A percentile compares a stretch with the other conserved stretches of the same genome.
phyloP scores from a whole-genome alignment of 2,888 invertebrate genomes.

The Actias luna region DNA sequence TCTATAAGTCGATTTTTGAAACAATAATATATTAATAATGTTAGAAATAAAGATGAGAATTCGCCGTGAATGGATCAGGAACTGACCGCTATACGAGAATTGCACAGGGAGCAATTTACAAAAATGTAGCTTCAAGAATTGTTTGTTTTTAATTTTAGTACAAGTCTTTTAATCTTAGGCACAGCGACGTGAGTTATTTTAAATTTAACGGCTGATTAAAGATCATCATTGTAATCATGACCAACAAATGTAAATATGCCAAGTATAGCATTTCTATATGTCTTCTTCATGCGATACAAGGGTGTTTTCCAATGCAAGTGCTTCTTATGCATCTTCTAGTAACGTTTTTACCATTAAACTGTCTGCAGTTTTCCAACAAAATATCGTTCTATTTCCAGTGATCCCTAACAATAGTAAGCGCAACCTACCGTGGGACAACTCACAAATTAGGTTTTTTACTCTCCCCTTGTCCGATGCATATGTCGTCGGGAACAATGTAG shows the following conservation, averaged over 20 bases:
- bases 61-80: too few species aligned
- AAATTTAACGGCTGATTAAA: not conserved
- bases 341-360: not conserved
- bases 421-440: slow-evolving; percentile 7
- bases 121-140: too few species aligned
- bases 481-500: slow-evolving; percentile 52
- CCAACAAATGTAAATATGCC: too few species aligned
- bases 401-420: not conserved
- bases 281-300: not conserved
- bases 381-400: not conserved
- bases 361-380: not conserved
- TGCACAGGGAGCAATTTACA: not conserved
- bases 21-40: too few species aligned
- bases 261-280: not conserved
- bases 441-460: slow-evolving; percentile 53
- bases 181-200: too few species aligned
- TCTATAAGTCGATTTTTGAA: too few species aligned
- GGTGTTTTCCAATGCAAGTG: not conserved
- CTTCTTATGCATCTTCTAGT: not conserved
- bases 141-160: too few species aligned
- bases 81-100: not conserved
- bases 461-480: slow-evolving; percentile 40
- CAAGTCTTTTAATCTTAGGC: too few species aligned
- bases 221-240: too few species aligned
- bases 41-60: too few species aligned